Evolutionary conservation across 1,140 invertebrate genomes (phyloP), one percentile per base, ranked within the genome.

Genomic region (Heliconius himera): DNA sequence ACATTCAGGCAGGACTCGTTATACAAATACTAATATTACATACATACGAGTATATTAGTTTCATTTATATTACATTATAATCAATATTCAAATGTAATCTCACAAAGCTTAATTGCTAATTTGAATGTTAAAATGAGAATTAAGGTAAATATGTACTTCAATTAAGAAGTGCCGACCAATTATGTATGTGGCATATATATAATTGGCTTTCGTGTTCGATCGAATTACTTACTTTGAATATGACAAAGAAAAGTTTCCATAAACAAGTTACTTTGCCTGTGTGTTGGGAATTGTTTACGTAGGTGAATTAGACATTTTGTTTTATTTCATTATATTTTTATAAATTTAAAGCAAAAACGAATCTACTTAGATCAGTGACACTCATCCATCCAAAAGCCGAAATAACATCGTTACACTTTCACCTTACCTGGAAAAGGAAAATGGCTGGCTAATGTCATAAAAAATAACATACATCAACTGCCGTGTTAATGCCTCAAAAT

Each of bases 51-150:
- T 33, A 26, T 29, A 26, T 66, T 13, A 66, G 22, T 26, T 66
- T 66, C 20, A 66, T 66, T 66, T 66, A 29, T 11, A 22, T 56
- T 33, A 56, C 6, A 22, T 20, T 8, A 56, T 29, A 66, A 66
- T 29, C 60, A 66, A 66, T 66, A 66, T 66, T 66, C 60, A 66
- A 66, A 66, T 66, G 60, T 66, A 66, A 66, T 66, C 60, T 16
- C 13, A 66, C 60, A 66, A 66, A 66, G 60, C 60, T 66, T 16
- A 13, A 29, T 66, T 66, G 60, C 22, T 66, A 66, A 66, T 66
- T 66, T 66, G 26, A 66, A 66, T 29, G 60, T 26, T 29, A 29
- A 66, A 66, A 26, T 66, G 60, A 29, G 26, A 29, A 66, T 66
- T 66, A 66, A 51, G 5, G 49, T 20, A 51, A 66, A 29, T 29